Evolutionary conservation across 2,797 vertebrate species (phyloP).

Genomic region (Gymnoscopelus braueri): DNA sequence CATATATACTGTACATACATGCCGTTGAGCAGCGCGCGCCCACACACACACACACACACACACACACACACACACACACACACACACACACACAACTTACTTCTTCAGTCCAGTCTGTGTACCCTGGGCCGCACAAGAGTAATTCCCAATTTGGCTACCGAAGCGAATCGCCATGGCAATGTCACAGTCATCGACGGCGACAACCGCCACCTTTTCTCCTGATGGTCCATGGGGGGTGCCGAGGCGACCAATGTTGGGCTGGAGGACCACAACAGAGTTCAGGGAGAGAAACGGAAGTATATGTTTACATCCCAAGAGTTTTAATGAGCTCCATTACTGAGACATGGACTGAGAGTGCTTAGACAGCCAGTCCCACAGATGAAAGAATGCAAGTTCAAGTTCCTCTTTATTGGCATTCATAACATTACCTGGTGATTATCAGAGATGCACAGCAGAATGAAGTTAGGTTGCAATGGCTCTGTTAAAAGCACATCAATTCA

Average conservation of each 20-base stretch:
- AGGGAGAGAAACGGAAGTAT: background rate
- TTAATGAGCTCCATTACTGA: background rate
- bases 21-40: background rate
- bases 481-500: no score
- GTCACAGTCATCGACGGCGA: slow-evolving; percentile 95
- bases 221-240: slow-evolving; percentile 96
- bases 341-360: no score
- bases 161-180: slow-evolving; percentile 95
- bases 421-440: no score
- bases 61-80: background rate
- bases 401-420: no score
- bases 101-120: slow-evolving; percentile 97
- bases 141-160: slow-evolving; percentile 90
- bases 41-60: background rate
- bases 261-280: slow-evolving; percentile 12
- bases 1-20: background rate
- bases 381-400: no score
- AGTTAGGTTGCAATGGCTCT: no score
- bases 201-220: slow-evolving; percentile 95
- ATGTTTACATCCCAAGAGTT: background rate
- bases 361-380: no score
- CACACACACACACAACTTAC: slow-evolving; percentile 72
- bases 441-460: no score
- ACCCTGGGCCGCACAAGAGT: slow-evolving; percentile 96
- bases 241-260: slow-evolving; percentile 94